Conservation (phyloP, 1,140 invertebrate genomes). For the Drosophila dunni region DNA sequence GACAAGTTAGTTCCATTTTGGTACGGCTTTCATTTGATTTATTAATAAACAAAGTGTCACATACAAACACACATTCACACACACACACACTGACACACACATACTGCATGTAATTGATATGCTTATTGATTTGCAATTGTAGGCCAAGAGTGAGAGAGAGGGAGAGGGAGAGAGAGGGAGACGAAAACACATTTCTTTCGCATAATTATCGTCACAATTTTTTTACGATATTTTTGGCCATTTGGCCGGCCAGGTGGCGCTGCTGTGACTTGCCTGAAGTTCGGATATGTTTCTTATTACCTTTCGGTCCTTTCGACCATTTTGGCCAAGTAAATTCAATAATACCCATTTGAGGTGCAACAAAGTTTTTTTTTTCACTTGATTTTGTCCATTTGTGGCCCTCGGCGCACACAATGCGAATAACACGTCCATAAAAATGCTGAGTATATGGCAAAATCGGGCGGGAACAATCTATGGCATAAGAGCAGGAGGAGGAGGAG, state of each 20-base stretch:
- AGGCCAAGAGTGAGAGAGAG: neutral
- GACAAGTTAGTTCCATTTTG: slow-evolving; percentile 72
- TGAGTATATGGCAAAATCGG: slow-evolving; percentile 1
- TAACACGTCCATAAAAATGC: slow-evolving; percentile 23
- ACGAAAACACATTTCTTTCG: neutral
- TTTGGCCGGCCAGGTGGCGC: slow-evolving; percentile 21
- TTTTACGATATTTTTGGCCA: neutral
- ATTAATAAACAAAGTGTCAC: slow-evolving; percentile 70
- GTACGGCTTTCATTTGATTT: slow-evolving; percentile 62
- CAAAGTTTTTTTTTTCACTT: slow-evolving; percentile 26
- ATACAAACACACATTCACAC: slow-evolving; percentile 18
- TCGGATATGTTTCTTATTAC: neutral
- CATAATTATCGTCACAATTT: slow-evolving; percentile 6
- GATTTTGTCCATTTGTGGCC: slow-evolving; percentile 23
- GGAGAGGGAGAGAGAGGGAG: too few species aligned
- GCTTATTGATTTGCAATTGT: slow-evolving; percentile 58
- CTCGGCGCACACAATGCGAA: neutral
- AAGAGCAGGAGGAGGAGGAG: neutral
- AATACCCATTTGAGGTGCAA: slow-evolving; percentile 17
- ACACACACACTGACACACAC: slow-evolving; percentile 8
- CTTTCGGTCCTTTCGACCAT: neutral
- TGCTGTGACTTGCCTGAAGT: neutral
- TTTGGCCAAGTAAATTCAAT: slow-evolving; percentile 9
- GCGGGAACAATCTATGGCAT: neutral
- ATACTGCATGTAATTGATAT: slow-evolving; percentile 62